phyloP scores from a whole-genome alignment of 2,888 invertebrate species.

The Caenorhabditis panamensis region DNA sequence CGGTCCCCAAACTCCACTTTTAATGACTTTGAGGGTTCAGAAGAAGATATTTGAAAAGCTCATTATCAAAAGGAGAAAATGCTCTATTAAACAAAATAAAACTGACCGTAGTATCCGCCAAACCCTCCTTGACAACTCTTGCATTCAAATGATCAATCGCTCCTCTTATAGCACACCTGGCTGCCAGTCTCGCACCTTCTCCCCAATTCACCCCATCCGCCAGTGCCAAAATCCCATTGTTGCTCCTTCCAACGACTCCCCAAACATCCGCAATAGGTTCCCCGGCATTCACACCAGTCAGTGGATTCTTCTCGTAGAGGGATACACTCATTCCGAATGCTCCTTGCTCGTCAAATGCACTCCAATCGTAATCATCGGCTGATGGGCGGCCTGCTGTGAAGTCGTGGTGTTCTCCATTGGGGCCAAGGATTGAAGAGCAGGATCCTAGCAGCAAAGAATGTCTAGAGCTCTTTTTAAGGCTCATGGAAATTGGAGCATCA shows the following conservation, averaged over 20 bases:
- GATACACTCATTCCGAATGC: constrained; percentile 88
- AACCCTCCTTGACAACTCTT: constrained; percentile 64
- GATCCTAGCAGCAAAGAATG: constrained; percentile 67
- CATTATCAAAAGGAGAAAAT: too few species aligned
- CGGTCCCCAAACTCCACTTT: too few species aligned
- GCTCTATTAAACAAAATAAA: too few species aligned
- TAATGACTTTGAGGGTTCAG: too few species aligned
- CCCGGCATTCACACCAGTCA: constrained; percentile 85
- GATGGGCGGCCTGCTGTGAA: constrained; percentile 39
- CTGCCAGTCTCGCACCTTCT: constrained; percentile 85
- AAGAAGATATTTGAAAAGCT: too few species aligned
- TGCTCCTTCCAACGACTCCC: constrained; percentile 86
- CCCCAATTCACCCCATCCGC: constrained; percentile 96
- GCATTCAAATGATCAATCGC: constrained; percentile 88
- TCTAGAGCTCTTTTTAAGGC: constrained; percentile 45
- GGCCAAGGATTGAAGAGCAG: constrained; percentile 71
- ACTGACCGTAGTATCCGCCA: constrained; percentile 72
- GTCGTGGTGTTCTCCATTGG: constrained; percentile 62
- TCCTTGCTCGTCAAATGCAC: constrained; percentile 84
- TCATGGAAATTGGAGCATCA: constrained; percentile 61
- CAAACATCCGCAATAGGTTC: constrained; percentile 92
- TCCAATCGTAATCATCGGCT: constrained; percentile 76
- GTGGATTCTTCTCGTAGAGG: constrained; percentile 89
- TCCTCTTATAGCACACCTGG: constrained; percentile 88
- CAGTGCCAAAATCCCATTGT: constrained; percentile 88